Conservation (phyloP, 2,113 vertebrate genomes). For the Zootoca vivipara region DNA sequence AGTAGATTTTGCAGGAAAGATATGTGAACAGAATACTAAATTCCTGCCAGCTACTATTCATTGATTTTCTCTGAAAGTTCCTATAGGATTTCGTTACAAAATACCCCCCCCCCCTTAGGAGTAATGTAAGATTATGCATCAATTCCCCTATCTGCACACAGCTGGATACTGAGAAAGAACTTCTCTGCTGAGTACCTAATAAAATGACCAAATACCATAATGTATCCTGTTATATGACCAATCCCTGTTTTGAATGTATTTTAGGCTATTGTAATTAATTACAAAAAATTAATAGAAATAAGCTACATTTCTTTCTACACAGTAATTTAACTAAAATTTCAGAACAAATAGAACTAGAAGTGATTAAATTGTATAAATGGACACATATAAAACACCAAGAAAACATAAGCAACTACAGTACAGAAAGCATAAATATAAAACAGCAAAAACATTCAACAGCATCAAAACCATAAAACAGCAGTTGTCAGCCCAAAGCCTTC, state of each 20-base stretch:
- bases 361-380: not conserved
- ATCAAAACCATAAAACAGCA: no score
- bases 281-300: not conserved
- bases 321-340: not conserved
- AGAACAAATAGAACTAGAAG: rapidly evolving
- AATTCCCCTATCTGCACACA: not conserved
- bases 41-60: not conserved
- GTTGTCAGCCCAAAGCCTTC: no score
- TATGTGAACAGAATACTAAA: not conserved
- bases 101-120: not conserved
- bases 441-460: no score
- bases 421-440: no score
- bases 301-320: not conserved
- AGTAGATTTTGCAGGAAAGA: not conserved
- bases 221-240: rapidly evolving
- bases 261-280: not conserved
- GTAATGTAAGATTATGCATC: not conserved
- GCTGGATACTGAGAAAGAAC: not conserved
- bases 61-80: not conserved
- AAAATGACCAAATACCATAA: not conserved
- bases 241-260: not conserved
- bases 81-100: not conserved
- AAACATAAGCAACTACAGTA: no score
- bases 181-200: not conserved
- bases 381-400: no score